phyloP scores from a whole-genome alignment of 2,888 invertebrate species.

The Muscina levida region DNA sequence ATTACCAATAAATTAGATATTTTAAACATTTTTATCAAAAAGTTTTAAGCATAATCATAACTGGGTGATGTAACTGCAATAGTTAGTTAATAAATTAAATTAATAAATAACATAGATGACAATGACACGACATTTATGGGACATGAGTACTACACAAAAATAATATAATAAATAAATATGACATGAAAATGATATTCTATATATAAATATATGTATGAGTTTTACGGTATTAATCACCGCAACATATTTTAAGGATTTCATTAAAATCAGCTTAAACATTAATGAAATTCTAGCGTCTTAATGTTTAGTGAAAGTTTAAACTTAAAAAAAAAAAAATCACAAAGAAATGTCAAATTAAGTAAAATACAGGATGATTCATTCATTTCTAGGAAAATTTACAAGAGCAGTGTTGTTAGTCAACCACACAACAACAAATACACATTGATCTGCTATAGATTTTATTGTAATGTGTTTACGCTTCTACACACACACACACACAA shows the following conservation, averaged over 20 bases:
- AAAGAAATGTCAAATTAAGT: neutral
- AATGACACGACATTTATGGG: neutral
- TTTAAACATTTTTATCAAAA: slow-evolving; percentile 36
- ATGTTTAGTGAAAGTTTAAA: neutral
- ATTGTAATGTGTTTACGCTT: no score
- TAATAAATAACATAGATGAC: slow-evolving; percentile 32
- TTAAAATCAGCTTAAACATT: no score
- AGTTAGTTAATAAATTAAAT: slow-evolving; percentile 19
- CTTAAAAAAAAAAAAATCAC: neutral
- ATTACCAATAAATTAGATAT: slow-evolving; percentile 52
- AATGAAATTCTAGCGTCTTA: slow-evolving; percentile 1
- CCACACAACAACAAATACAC: neutral
- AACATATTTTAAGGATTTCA: no score
- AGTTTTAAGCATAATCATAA: slow-evolving; percentile 3
- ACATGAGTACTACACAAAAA: no score
- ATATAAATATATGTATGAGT: neutral
- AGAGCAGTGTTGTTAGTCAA: neutral
- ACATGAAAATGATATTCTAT: no score
- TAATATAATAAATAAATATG: no score
- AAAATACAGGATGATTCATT: neutral
- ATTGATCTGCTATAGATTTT: neutral
- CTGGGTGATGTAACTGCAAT: neutral
- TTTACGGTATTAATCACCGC: no score
- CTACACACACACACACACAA: no score
- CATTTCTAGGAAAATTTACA: slow-evolving; percentile 9